A percentile compares a stretch with the other conserved stretches of the same genome.
Evolutionary conservation across 2,888 invertebrate species (phyloP).

Genomic region (Catocala sponsa): DNA sequence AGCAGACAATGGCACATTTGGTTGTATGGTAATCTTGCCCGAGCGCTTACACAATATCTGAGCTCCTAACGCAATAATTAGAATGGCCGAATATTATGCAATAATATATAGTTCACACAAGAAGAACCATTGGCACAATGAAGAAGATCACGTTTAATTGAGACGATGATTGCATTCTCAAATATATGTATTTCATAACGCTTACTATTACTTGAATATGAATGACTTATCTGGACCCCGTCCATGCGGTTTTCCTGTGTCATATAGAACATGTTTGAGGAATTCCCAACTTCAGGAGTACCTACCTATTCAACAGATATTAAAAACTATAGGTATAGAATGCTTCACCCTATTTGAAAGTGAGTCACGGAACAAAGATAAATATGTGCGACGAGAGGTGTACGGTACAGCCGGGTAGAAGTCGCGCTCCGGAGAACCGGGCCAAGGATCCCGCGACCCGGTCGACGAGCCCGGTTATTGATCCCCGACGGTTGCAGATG

Average conservation of each 20-base stretch:
- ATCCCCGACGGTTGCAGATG: slow-evolving; percentile 61
- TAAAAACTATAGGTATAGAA: neutral
- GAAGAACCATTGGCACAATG: too few relatives aligned
- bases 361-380: slow-evolving; percentile 17
- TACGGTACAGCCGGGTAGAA: slow-evolving; percentile 34
- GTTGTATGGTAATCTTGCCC: too few relatives aligned
- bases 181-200: too few relatives aligned
- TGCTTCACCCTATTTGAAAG: slow-evolving; percentile 8
- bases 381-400: slow-evolving; percentile 32
- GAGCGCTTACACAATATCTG: too few relatives aligned
- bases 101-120: too few relatives aligned
- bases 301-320: neutral
- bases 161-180: too few relatives aligned
- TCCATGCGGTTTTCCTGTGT: slow-evolving; percentile 33
- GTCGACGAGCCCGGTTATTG: slow-evolving; percentile 66
- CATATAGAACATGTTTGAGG: slow-evolving; percentile 20
- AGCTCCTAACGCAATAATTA: too few relatives aligned
- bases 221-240: too few relatives aligned
- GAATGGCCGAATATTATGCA: too few relatives aligned
- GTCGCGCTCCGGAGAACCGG: slow-evolving; percentile 55
- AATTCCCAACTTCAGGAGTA: slow-evolving; percentile 25
- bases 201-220: too few relatives aligned
- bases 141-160: too few relatives aligned
- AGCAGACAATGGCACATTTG: too few relatives aligned
- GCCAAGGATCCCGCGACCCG: slow-evolving; percentile 77